Evolutionary conservation across 2,797 vertebrate species (phyloP).

Genomic region (Leucoraja ocellata): DNA sequence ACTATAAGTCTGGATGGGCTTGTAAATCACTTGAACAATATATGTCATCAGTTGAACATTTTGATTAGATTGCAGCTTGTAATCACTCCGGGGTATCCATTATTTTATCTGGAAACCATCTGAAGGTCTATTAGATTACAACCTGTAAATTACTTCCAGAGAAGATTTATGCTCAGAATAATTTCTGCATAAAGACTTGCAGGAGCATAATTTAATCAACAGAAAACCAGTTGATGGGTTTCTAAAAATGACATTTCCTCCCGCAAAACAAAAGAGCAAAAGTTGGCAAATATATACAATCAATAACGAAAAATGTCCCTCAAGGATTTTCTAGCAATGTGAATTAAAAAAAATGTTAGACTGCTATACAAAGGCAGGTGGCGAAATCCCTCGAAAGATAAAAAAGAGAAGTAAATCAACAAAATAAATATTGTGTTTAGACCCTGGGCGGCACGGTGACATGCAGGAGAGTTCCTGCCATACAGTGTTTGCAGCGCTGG

Average conservation of each 20-base stretch:
- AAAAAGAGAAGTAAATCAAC: too few species aligned
- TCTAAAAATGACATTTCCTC: not conserved
- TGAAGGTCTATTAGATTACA: slow-evolving; percentile 9
- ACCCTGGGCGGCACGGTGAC: too few species aligned
- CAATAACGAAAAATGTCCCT: too few species aligned
- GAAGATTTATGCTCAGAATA: not conserved
- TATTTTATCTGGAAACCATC: not conserved
- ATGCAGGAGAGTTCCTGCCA: too few species aligned
- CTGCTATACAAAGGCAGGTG: too few species aligned
- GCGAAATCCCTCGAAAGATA: too few species aligned
- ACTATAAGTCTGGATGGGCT: not conserved
- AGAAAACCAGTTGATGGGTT: not conserved
- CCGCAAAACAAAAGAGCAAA: not conserved
- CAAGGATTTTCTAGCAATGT: too few species aligned
- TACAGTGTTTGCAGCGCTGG: too few species aligned
- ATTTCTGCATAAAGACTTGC: not conserved
- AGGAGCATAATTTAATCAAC: not conserved
- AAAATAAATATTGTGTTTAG: too few species aligned
- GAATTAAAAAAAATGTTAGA: too few species aligned
- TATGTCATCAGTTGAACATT: not conserved
- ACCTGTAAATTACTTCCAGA: not conserved
- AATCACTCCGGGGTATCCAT: not conserved
- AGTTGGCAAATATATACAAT: not conserved
- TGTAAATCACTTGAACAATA: slow-evolving; percentile 10
- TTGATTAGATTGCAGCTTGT: slow-evolving; percentile 1